Base-by-base conservation (phyloP, 1,140 invertebrate species). In the Drosophila nebulosa region DNA sequence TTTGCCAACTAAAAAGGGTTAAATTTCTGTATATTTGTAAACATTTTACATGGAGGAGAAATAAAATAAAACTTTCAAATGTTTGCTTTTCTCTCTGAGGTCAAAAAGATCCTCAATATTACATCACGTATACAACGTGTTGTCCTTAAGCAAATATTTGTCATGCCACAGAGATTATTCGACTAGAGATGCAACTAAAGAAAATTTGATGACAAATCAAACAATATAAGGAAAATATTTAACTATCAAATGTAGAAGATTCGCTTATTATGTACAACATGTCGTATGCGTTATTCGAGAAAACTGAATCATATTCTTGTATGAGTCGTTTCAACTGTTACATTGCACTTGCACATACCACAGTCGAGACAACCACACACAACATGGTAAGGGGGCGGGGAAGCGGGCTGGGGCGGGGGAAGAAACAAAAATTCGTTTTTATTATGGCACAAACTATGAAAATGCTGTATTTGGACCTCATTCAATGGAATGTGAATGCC, bases 381-480 rank as follows among this genome's bases (percentile, higher is more conserved):
- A 32, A 30, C 27, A 30, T 10, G n/a, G n/a, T n/a, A 10, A 30
- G 2, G 27, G 10, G 7, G 4, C 27, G 7, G 10, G 1, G n/a
- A n/a, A n/a, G n/a, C n/a, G n/a, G n/a, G n/a, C n/a, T n/a, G n/a
- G n/a, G n/a, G n/a, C n/a, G 10, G 27, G 27, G 27, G n/a, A 39
- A 5, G 14, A 16, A 18, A 46, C 7, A 46, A 46, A 46, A 21
- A 10, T 21, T 46, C 18, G 39, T 52, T 52, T 52, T 52, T 52
- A 18, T 55, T 55, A 30, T 55, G 14, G 24, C 14, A 26, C 51
- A 27, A 30, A 53, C 51, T 53, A 53, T 53, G 52, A 55, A 26
- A 9, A 30, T 10, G 52, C 26, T 55, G 52, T 18, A 55, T 55
- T 30, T 55, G n/a, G 14, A 16, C 9, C 52, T 3, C 10, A 30